These are phyloP conservation scores for Leptinotarsa rubiginosa DNA, from an alignment of 2,888 invertebrate genomes.

Conservation along the genomic window DNA sequence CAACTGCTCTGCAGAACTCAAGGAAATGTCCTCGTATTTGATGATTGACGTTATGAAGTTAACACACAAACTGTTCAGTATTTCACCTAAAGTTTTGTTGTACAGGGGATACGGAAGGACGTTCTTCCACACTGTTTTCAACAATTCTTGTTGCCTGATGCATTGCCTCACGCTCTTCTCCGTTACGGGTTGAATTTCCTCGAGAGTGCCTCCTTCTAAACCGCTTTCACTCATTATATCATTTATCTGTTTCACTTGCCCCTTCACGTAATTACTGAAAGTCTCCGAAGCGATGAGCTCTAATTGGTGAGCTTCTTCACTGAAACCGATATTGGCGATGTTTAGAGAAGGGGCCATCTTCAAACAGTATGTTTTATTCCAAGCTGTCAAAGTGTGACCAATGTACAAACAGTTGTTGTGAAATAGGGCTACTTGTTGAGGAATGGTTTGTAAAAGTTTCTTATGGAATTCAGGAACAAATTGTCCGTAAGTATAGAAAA, in stretches of 20 bases:
- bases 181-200: constrained; percentile 71
- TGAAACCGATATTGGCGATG: constrained; percentile 72
- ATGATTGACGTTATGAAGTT: constrained; percentile 77
- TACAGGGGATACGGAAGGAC: constrained; percentile 84
- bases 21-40: constrained; percentile 87
- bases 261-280: constrained; percentile 79
- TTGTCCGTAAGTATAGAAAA: constrained; percentile 82
- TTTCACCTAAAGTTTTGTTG: constrained; percentile 74
- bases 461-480: constrained; percentile 85
- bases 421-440: constrained; percentile 88
- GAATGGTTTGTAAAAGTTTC: constrained; percentile 83
- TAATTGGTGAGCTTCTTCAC: constrained; percentile 76
- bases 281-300: constrained; percentile 77
- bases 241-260: constrained; percentile 79
- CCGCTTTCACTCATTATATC: constrained; percentile 83
- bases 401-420: constrained; percentile 94
- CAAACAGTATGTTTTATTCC: constrained; percentile 76
- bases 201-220: constrained; percentile 67
- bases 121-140: constrained; percentile 90
- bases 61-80: constrained; percentile 69
- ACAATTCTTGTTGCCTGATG: constrained; percentile 82
- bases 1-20: constrained; percentile 83
- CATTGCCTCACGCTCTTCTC: constrained; percentile 86
- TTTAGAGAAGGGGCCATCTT: constrained; percentile 69
- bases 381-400: constrained; percentile 77